Conservation (phyloP, 1,140 invertebrate species). For the Caerostris darwini region DNA sequence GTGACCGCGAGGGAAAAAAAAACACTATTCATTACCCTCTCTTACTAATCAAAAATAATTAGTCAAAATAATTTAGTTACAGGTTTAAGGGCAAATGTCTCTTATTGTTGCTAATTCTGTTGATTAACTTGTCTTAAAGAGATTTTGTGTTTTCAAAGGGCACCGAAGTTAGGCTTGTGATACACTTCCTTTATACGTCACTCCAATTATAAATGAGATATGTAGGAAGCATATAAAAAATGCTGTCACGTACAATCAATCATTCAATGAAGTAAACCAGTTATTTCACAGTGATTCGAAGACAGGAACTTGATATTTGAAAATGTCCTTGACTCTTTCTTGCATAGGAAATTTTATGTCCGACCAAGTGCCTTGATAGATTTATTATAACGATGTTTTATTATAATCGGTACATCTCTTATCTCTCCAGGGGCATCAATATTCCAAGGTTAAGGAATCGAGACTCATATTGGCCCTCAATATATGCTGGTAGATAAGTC, state of each 20-base stretch:
- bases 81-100: background rate
- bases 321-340: conserved; percentile 16
- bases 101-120: background rate
- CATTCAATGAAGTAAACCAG: conserved; percentile 46
- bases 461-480: background rate
- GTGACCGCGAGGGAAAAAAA: background rate
- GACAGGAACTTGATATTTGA: conserved; percentile 20
- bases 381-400: background rate
- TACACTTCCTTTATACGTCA: conserved; percentile 20
- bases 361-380: conserved; percentile 1
- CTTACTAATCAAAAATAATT: background rate
- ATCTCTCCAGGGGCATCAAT: background rate
- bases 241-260: background rate
- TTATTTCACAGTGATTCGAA: background rate
- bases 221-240: conserved; percentile 5
- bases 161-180: background rate
- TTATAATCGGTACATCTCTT: conserved; percentile 15
- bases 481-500: background rate
- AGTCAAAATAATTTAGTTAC: background rate
- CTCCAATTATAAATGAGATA: background rate
- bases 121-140: background rate
- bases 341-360: conserved; percentile 34
- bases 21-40: background rate
- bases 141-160: background rate
- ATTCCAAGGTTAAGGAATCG: conserved; percentile 23